Evolutionary conservation across 2,888 invertebrate species (phyloP).

Genomic region (Cyclophora albipunctata): DNA sequence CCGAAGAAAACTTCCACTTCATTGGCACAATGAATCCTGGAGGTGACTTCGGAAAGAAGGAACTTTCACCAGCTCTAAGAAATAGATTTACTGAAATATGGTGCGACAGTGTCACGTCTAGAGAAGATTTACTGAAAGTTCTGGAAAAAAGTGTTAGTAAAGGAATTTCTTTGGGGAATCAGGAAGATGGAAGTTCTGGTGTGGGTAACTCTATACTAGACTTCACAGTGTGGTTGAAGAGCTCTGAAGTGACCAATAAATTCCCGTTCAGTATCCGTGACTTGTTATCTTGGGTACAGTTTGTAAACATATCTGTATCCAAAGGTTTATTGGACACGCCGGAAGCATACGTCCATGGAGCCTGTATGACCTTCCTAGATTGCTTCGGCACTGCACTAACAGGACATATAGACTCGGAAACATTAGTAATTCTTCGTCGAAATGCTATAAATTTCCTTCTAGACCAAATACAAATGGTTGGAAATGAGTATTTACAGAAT

Average conservation of each 20-base stretch:
- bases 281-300: conserved; percentile 92
- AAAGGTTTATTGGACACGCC: conserved; percentile 60
- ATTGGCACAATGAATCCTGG: conserved; percentile 99
- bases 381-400: conserved; percentile 90
- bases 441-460: conserved; percentile 75
- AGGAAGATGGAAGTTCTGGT: conserved; percentile 69
- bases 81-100: conserved; percentile 99
- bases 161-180: conserved; percentile 71
- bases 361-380: conserved; percentile 92
- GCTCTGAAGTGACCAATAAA: conserved; percentile 82
- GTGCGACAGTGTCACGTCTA: conserved; percentile 87
- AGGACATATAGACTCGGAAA: conserved; percentile 78
- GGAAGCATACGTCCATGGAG: conserved; percentile 91
- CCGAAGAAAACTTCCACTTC: conserved; percentile 88
- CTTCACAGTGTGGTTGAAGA: conserved; percentile 86
- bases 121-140: conserved; percentile 85
- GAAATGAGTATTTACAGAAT: conserved; percentile 47
- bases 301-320: conserved; percentile 81
- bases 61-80: conserved; percentile 96
- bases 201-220: conserved; percentile 84
- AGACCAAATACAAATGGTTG: conserved; percentile 62
- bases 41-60: conserved; percentile 99
- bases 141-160: conserved; percentile 84
- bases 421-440: conserved; percentile 56
- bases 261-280: conserved; percentile 93